Percentiles rank a stretch among this genome's conserved stretches.
Evolutionary conservation across 2,797 vertebrate species (phyloP).

Genomic region (Acrossocheilus fasciatus): DNA sequence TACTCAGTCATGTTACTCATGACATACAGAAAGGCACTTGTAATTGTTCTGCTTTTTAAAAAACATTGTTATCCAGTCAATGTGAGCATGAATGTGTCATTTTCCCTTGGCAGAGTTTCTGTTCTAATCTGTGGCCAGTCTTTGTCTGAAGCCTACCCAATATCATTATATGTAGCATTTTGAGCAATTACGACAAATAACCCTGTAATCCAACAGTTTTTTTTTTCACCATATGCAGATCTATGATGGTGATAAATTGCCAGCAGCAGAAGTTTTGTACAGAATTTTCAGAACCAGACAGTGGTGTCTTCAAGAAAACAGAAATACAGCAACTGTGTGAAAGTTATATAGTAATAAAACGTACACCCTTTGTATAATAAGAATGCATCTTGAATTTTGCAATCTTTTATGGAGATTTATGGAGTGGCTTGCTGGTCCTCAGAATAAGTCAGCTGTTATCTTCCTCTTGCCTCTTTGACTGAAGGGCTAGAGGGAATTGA

Average conservation of each 20-base stretch:
- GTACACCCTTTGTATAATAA: background rate
- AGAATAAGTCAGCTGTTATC: slow-evolving; percentile 67
- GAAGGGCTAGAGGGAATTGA: slow-evolving; percentile 59
- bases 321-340: no score
- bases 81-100: background rate
- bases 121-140: background rate
- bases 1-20: background rate
- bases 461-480: slow-evolving; percentile 69
- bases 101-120: background rate
- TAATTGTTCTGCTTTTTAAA: background rate
- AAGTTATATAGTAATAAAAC: background rate
- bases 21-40: background rate
- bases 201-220: background rate
- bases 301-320: background rate
- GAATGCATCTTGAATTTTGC: background rate
- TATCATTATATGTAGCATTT: background rate
- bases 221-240: slow-evolving; percentile 7
- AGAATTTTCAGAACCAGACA: background rate
- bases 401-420: background rate
- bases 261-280: background rate
- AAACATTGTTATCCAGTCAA: slow-evolving; percentile 10
- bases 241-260: background rate
- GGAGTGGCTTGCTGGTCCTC: slow-evolving; percentile 55
- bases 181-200: slow-evolving; percentile 14
- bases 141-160: slow-evolving; percentile 2